These are phyloP conservation scores for Onychomys torridus DNA, from an alignment of 2,797 vertebrate species.

Conservation along the genomic window DNA sequence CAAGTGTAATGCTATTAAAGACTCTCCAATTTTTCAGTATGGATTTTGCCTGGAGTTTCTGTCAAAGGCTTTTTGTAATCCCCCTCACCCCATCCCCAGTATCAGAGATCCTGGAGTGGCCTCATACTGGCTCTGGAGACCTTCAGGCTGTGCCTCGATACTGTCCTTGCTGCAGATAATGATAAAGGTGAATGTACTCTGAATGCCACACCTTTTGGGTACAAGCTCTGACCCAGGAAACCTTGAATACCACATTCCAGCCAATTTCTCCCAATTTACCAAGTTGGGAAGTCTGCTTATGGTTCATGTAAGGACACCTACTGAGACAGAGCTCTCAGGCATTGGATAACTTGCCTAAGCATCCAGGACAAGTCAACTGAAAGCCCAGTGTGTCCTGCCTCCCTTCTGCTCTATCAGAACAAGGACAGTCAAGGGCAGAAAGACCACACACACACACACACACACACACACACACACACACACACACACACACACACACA, in stretches of 20 bases:
- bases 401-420: neutral
- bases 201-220: neutral
- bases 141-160: neutral
- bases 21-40: neutral
- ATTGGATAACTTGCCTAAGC: neutral
- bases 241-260: neutral
- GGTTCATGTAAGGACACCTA: neutral
- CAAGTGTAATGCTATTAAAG: neutral
- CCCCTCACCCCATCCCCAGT: neutral
- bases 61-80: neutral
- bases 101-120: neutral
- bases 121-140: neutral
- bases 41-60: neutral
- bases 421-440: neutral
- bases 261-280: neutral
- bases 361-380: neutral
- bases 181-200: neutral
- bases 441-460: neutral
- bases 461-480: too few relatives aligned
- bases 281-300: neutral
- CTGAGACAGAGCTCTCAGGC: neutral
- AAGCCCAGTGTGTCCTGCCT: neutral
- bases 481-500: neutral
- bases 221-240: neutral
- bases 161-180: neutral